Base-by-base conservation (phyloP, 1,140 invertebrate genomes). In the Ditylenchus dipsaci region DNA sequence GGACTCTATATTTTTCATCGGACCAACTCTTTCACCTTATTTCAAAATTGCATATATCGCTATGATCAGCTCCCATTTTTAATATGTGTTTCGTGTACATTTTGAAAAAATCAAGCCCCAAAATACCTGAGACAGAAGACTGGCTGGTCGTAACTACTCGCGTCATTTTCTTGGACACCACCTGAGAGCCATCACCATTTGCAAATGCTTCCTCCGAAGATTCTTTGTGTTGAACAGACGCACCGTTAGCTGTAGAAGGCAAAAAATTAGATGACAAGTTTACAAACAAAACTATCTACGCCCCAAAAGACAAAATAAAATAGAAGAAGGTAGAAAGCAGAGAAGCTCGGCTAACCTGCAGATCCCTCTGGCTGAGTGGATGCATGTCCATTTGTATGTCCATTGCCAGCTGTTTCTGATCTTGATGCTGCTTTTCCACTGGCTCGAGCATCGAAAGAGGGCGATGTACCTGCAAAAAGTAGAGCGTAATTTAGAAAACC, bases 101-200 rank as follows among this genome's bases (percentile, higher is more conserved):
- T 38, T 3, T 11, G 3, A 3, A 38, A 38, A 11, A 38, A 5
- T 38, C 11, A 11, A 3, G 3, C 33, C 33, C 11, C 11, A 5
- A 38, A 5, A 58, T 60, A 77, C 76, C 76, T 67, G 76, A 76
- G 29, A 75, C 66, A 53, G 74, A 68, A 43, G 77, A 78, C 45
- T 73, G 73, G 23, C 78, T 78, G 11, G 77, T 78, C 8, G 77
- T 78, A 58, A 78, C 75, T 49, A 79, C 71, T 42, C 77, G 72
- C 13, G 77, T 78, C 77, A 78, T 79, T 67, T 77, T 78, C 63
- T 78, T 78, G 23, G 77, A 78, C 21, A 79, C 77, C 23, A 79
- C 77, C 17, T 80, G 68, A 23, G 59, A 63, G 53, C 77, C 77
- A 59, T 78, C 74, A 27, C 74, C 74, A 57, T 74, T 73, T 38